phyloP scores from a whole-genome alignment of 2,797 vertebrate species.

The Anas georgica region DNA sequence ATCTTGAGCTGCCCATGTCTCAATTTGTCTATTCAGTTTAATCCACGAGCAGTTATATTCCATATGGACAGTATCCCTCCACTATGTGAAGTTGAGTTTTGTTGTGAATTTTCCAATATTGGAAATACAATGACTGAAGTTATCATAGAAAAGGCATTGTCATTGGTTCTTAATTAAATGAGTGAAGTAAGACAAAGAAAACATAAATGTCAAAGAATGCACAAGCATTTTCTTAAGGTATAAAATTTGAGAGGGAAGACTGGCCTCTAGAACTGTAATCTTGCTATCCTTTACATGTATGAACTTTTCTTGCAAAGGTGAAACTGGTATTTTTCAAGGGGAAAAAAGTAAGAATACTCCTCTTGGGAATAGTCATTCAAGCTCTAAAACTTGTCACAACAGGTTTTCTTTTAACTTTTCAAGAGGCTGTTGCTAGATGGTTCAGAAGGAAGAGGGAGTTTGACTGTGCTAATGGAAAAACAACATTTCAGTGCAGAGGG shows the following conservation, averaged over 20 bases:
- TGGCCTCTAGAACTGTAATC: not conserved
- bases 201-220: not conserved
- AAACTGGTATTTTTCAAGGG: not conserved
- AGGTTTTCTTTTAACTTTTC: not conserved
- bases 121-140: not conserved
- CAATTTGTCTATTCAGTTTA: not conserved
- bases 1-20: not conserved
- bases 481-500: accelerated
- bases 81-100: not conserved
- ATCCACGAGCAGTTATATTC: not conserved
- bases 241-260: not conserved
- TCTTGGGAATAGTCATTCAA: not conserved
- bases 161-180: not conserved
- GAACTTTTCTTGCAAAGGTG: not conserved
- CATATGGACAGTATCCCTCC: not conserved
- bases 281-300: not conserved
- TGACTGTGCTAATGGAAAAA: not conserved
- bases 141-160: not conserved
- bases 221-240: not conserved
- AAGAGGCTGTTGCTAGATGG: not conserved
- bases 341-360: not conserved
- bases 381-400: not conserved
- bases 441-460: not conserved
- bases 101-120: not conserved
- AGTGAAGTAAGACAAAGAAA: not conserved